Conservation (phyloP, 2,797 vertebrate species). For the Schizothorax lantsangensis region DNA sequence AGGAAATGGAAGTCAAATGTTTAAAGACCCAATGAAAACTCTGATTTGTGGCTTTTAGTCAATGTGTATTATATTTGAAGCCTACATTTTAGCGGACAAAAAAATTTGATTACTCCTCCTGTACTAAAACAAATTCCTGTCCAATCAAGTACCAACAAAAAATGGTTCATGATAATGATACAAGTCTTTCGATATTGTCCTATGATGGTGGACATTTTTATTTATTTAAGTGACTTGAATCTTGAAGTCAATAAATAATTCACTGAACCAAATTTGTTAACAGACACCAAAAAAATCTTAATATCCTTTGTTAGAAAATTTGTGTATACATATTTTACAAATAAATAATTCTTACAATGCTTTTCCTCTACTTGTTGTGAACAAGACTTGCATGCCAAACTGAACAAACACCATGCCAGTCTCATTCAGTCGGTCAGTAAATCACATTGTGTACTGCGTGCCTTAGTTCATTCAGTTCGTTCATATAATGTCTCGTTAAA, state of each 20-base stretch:
- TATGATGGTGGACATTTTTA: background rate
- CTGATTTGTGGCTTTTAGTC: background rate
- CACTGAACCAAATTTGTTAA: background rate
- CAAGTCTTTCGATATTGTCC: background rate
- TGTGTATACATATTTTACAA: background rate
- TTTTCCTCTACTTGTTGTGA: background rate
- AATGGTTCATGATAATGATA: background rate
- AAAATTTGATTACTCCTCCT: background rate
- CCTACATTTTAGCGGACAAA: background rate
- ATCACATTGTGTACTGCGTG: background rate
- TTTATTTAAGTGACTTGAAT: background rate
- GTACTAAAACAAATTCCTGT: background rate
- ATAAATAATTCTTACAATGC: background rate
- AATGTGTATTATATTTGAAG: background rate
- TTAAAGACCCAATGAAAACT: constrained; percentile 9
- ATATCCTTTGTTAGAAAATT: background rate
- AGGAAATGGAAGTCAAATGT: constrained; percentile 46
- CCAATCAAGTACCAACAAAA: background rate
- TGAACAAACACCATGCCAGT: background rate
- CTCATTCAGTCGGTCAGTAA: background rate
- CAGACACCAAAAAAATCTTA: background rate
- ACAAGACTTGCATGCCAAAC: background rate
- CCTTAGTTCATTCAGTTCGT: background rate
- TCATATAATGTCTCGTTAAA: background rate
- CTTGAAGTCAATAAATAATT: background rate